Evolutionary conservation across 2,113 vertebrate genomes (phyloP).

Genomic region (Ochotona curzoniae): DNA sequence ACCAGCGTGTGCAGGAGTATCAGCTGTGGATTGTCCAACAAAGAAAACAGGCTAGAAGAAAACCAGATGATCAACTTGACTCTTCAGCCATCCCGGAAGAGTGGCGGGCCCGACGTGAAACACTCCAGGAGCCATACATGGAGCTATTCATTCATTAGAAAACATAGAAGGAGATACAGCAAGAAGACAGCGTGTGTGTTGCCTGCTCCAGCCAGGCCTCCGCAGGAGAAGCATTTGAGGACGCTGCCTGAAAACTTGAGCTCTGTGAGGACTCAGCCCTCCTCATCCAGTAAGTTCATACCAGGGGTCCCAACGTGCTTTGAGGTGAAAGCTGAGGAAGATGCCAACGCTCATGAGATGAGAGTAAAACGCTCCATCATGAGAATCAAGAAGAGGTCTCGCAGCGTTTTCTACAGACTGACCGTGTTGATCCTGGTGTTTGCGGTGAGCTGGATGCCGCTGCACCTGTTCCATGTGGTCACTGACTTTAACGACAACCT

Average conservation of each 20-base stretch:
- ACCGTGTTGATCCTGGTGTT: constrained; percentile 89
- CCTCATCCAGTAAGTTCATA: constrained; percentile 85
- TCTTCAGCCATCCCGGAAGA: constrained; percentile 83
- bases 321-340: constrained; percentile 88
- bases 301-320: constrained; percentile 90
- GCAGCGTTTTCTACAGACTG: constrained; percentile 88
- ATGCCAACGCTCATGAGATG: constrained; percentile 81
- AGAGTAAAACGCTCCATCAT: constrained; percentile 83
- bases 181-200: constrained; percentile 88
- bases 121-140: constrained; percentile 77
- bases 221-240: constrained; percentile 73
- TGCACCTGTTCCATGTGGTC: constrained; percentile 91
- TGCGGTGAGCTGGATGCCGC: constrained; percentile 91
- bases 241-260: constrained; percentile 78
- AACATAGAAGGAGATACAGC: constrained; percentile 88
- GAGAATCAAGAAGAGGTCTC: constrained; percentile 87
- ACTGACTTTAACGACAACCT: constrained; percentile 90
- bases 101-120: constrained; percentile 31
- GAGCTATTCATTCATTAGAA: constrained; percentile 83
- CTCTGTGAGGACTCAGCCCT: constrained; percentile 83
- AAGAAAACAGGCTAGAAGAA: constrained; percentile 86
- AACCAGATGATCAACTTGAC: constrained; percentile 90
- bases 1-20: constrained; percentile 91
- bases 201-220: constrained; percentile 84
- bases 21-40: constrained; percentile 84